Percentiles rank a stretch among this genome's conserved stretches.
These are phyloP conservation scores for Phyllotis vaccarum DNA, from an alignment of 2,797 vertebrate genomes.

Conservation along the genomic window DNA sequence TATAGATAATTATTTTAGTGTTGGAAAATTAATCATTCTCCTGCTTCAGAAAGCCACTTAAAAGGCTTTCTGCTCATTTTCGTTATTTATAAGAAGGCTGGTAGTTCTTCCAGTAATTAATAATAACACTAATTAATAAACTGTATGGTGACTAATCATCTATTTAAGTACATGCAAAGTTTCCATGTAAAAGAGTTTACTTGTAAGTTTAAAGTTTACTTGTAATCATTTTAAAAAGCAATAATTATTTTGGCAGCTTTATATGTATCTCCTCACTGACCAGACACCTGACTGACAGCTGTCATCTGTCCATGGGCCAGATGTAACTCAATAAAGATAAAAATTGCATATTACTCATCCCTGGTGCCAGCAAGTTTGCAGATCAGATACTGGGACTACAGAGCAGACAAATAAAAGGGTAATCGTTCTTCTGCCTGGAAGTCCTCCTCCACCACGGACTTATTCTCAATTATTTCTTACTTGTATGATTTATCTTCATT, in stretches of 20 bases:
- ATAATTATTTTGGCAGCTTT: conserved; percentile 75
- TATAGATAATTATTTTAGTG: conserved; percentile 39
- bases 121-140: conserved; percentile 46
- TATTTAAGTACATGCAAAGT: conserved; percentile 35
- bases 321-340: conserved; percentile 79
- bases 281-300: conserved; percentile 81
- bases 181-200: conserved; percentile 60
- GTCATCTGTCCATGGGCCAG: conserved; percentile 75
- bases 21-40: conserved; percentile 39
- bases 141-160: neutral
- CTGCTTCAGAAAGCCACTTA: conserved; percentile 40
- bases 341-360: conserved; percentile 83
- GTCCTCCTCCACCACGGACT: neutral
- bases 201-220: conserved; percentile 1
- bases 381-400: conserved; percentile 63
- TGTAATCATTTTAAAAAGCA: conserved; percentile 76
- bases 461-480: neutral
- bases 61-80: conserved; percentile 59
- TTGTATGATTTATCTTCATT: neutral
- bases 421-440: neutral
- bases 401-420: conserved; percentile 56
- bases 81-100: neutral
- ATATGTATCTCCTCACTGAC: conserved; percentile 65
- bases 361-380: conserved; percentile 77
- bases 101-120: conserved; percentile 42